Evolutionary conservation across 2,888 invertebrate species (phyloP), one percentile per base, ranked within the genome.

Genomic region (Hermaeophaga mercurialis): DNA sequence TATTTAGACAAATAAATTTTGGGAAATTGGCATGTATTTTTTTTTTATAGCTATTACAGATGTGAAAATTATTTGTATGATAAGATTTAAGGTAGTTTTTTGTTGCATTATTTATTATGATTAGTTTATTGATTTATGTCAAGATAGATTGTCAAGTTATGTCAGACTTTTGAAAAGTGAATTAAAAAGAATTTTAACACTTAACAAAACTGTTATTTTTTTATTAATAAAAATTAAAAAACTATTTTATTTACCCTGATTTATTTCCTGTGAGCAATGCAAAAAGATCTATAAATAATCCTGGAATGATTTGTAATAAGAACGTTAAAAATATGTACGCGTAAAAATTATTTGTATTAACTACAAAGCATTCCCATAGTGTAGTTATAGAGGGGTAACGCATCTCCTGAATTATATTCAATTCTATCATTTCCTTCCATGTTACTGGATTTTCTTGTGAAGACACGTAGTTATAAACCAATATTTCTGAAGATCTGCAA

Each of bases 381-480:
- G 82, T 78, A 26, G 79, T 80, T 0, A 79, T 78, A 22, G 82
- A 74, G 0, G 85, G 85, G 56, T 80, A 80, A 0, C 76, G 65
- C 9, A 78, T 66, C 0, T 84, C 82, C 55, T 84, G 80, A 6
- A 75, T 73, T 65, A 83, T 61, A 59, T 83, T 84, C 2, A 80
- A 73, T 0, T 73, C 56, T 66, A 79, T 74, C 67, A 90, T 90
- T 39, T 88, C 82, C 0, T 80, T 82, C 96, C 96, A 97, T 0
- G 86, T 87, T 34, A 96, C 78, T 1, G 87, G 85, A 71, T 94
- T 92, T 58, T 90, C 84, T 1, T 82, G 81, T 0, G 92, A 90
- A 1, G 94, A 90, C 1, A 94, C 90, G 75, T 88, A 92, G 78
- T 96, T 95, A 80, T 90, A 95, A 38, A 95, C 86, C 0, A 85